Base-by-base conservation (phyloP, 2,888 invertebrate genomes). In the Acanthosepion pharaonis region DNA sequence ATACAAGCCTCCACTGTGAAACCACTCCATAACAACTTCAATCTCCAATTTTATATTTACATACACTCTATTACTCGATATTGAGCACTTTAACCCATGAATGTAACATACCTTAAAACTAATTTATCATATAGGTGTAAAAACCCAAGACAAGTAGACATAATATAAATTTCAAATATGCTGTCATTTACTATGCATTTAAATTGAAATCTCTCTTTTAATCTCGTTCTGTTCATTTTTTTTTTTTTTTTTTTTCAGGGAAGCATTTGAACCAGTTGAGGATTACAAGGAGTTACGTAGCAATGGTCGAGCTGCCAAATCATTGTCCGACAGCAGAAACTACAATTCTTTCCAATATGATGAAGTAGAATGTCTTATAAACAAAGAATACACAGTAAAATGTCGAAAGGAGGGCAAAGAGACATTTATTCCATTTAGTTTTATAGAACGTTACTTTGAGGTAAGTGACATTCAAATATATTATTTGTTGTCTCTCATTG, bases 391-490 rank as follows among this genome's bases (percentile, higher is more conserved):
- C 97, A 98, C 98, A 9, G 98, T 99, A 96, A 98, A 98, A 92
- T 99, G 99, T 97, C 98, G 98, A 94, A 98, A 98, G 94, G 98
- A 98, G 97, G 98, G 98, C n/a, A 98, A 98, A 96, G 99, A 99
- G 97, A 98, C 99, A 59, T 99, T 98, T 97, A 98, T 99, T 96
- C 99, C 99, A 49, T 99, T 99, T 98, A 98, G 98, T 93, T 99
- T 99, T 97, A 98, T 99, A 96, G 98, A 98, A 97, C 99, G 98
- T 97, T 99, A 99, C 98, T 99, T 99, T 98, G 99, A 99, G 98
- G 98, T 98, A 96, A 97, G 97, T 96, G 33, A 18, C 33, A n/a
- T n/a, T 94, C n/a, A 20, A 28, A 51, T 28, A 49, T 93, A 18
- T 93, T 28, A 28, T 49, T 93, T 93, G 51, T 93, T 93, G 53